Evolutionary conservation across 2,797 vertebrate genomes (phyloP).

Genomic region (Paguma larvata): DNA sequence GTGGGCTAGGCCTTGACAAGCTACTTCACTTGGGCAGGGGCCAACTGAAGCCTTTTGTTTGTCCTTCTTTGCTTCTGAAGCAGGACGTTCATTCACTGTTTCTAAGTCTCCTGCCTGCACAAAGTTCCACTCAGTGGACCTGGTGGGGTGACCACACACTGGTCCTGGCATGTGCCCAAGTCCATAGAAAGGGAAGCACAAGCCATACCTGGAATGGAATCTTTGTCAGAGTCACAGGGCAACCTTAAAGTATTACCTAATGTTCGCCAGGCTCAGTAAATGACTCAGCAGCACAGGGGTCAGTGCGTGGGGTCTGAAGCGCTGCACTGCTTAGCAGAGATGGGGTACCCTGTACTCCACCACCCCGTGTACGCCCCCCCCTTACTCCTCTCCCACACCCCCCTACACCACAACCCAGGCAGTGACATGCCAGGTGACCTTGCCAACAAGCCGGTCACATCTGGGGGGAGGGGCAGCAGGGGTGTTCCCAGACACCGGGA

Average conservation of each 20-base stretch:
- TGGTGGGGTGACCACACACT: background rate
- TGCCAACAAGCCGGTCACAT: background rate
- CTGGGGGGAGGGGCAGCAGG: background rate
- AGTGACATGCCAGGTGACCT: background rate
- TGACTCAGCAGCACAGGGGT: background rate
- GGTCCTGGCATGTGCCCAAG: background rate
- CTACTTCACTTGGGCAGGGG: background rate
- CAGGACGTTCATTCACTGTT: background rate
- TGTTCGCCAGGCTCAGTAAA: background rate
- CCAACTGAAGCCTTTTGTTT: background rate
- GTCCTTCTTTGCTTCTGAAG: background rate
- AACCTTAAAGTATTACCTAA: background rate
- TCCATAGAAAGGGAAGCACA: background rate
- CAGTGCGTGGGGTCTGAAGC: background rate
- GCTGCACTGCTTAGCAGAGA: background rate
- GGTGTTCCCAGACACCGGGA: background rate
- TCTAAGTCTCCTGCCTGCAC: background rate
- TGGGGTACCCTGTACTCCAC: background rate
- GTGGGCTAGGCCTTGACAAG: too few relatives aligned
- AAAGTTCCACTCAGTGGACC: background rate
- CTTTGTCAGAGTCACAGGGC: background rate
- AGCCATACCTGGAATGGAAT: background rate
- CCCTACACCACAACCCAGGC: background rate
- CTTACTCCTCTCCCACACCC: background rate
- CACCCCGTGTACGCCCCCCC: background rate